Conservation (phyloP, 2,113 vertebrate genomes). For the Anhinga anhinga region DNA sequence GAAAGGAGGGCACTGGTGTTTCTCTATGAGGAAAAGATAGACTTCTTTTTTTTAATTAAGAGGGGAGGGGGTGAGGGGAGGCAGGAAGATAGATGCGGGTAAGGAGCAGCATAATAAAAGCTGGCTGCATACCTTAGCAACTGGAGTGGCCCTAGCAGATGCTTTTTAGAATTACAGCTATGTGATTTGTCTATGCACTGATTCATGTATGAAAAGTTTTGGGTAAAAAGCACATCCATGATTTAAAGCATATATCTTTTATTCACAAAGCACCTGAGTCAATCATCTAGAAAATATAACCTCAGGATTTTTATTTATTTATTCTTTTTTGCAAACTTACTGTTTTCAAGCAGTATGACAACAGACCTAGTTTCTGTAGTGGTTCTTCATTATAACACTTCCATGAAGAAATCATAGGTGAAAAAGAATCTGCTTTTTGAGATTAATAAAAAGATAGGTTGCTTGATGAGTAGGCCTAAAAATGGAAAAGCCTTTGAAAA, state of each 20-base stretch:
- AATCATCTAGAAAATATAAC: background rate
- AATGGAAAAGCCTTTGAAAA: background rate
- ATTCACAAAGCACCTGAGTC: background rate
- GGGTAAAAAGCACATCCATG: background rate
- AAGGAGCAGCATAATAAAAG: background rate
- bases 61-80: no score
- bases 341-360: background rate
- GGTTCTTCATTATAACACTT: background rate
- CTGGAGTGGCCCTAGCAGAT: background rate
- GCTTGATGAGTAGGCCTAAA: background rate
- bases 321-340: background rate
- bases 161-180: background rate
- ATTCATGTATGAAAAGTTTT: background rate
- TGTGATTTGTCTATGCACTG: background rate
- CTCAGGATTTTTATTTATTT: background rate
- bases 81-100: background rate
- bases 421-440: background rate
- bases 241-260: background rate
- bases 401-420: background rate
- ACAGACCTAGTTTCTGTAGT: background rate
- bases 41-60: no score
- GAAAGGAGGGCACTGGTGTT: background rate
- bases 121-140: background rate
- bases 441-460: background rate
- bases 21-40: background rate